A percentile compares a stretch with the other conserved stretches of the same genome.
Evolutionary conservation across 2,797 vertebrate genomes (phyloP).

Genomic region (Octomys mimax): DNA sequence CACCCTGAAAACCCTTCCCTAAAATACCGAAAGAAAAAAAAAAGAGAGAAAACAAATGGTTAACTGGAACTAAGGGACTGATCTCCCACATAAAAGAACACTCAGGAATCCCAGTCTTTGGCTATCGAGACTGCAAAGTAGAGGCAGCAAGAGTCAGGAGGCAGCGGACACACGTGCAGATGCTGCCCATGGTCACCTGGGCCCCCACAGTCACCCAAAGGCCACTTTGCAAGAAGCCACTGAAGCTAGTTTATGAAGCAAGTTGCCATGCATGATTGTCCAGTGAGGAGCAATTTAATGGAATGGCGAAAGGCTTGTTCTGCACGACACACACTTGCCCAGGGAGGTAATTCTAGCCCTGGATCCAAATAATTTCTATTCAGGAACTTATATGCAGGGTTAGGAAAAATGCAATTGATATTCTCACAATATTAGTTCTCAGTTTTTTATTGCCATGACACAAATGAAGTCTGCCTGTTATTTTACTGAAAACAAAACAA

Average conservation of each 20-base stretch:
- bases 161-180: not conserved
- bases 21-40: no score
- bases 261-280: not conserved
- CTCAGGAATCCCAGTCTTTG: not conserved
- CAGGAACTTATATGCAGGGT: not conserved
- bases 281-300: not conserved
- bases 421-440: not conserved
- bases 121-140: not conserved
- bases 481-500: not conserved
- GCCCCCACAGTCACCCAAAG: not conserved
- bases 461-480: not conserved
- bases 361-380: not conserved
- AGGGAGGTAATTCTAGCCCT: not conserved
- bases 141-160: not conserved
- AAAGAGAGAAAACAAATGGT: not conserved
- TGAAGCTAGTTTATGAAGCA: not conserved
- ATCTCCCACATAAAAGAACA: not conserved
- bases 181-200: not conserved
- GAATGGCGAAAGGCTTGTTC: not conserved
- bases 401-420: not conserved
- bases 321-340: not conserved
- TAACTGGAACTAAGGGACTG: not conserved
- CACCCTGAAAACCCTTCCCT: no score
- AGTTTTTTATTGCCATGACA: not conserved
- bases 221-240: not conserved